Conservation (phyloP, 2,888 invertebrate genomes). For the Cyclophora punctaria region DNA sequence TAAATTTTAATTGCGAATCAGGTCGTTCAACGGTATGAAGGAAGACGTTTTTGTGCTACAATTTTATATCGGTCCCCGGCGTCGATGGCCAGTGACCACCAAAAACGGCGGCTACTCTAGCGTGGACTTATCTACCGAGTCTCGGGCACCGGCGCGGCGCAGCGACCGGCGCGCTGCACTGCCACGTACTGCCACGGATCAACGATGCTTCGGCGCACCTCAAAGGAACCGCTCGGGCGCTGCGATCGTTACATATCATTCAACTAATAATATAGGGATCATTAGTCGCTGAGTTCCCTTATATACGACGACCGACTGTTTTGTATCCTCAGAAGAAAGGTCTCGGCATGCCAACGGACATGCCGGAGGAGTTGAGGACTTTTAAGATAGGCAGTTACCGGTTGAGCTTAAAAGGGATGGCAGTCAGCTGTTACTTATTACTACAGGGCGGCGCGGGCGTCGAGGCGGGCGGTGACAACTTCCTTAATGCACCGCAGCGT, state of each 20-base stretch:
- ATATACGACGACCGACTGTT: conserved; percentile 30
- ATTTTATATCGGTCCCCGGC: conserved; percentile 40
- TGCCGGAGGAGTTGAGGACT: conserved; percentile 40
- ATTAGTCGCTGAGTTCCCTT: conserved; percentile 29
- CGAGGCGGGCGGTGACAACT: conserved; percentile 64
- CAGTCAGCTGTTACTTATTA: conserved; percentile 67
- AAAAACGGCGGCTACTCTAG: conserved; percentile 50
- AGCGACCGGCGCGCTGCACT: conserved; percentile 28
- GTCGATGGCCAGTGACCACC: conserved; percentile 39
- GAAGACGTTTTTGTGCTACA: conserved; percentile 74
- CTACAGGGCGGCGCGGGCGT: conserved; percentile 66
- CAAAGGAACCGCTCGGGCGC: conserved; percentile 30
- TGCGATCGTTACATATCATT: conserved; percentile 13
- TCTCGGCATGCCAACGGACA: conserved; percentile 42
- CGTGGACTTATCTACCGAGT: conserved; percentile 37
- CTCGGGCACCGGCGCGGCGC: conserved; percentile 22
- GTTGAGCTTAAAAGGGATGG: conserved; percentile 58
- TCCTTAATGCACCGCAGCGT: conserved; percentile 49
- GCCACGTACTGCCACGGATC: conserved; percentile 45
- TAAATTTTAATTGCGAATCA: conserved; percentile 65
- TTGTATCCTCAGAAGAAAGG: conserved; percentile 35
- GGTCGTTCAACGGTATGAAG: conserved; percentile 71
- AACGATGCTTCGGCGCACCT: conserved; percentile 29
- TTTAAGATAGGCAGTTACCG: conserved; percentile 52
- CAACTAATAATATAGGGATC: conserved; percentile 16